Conservation (phyloP, 2,888 invertebrate species). For the Tromatobia lineatoria region DNA sequence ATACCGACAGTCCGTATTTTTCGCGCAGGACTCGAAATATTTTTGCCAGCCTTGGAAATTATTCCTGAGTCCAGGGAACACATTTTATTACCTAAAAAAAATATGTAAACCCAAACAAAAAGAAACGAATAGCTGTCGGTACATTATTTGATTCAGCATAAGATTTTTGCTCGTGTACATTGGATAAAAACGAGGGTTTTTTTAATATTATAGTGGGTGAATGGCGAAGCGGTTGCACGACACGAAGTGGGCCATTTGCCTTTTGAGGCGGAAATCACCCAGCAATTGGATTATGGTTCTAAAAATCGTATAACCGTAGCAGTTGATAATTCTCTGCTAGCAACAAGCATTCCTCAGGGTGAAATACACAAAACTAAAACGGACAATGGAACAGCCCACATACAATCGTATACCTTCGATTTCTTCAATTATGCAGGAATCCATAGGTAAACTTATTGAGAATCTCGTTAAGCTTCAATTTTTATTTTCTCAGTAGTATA, state of each 20-base stretch:
- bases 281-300: constrained; percentile 88
- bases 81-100: too few species aligned
- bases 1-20: too few species aligned
- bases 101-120: too few species aligned
- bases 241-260: constrained; percentile 99
- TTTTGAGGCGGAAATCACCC: constrained; percentile 94
- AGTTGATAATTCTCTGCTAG: constrained; percentile 96
- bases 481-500: background rate
- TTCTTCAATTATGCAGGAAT: constrained; percentile 99
- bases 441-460: constrained; percentile 86
- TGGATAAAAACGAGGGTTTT: background rate
- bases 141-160: too few species aligned
- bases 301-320: constrained; percentile 95
- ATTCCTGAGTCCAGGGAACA: too few species aligned
- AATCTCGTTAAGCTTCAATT: background rate
- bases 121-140: too few species aligned
- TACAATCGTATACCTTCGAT: constrained; percentile 96
- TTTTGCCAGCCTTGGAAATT: too few species aligned
- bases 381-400: constrained; percentile 88
- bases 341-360: constrained; percentile 97
- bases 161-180: background rate
- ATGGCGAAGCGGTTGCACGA: constrained; percentile 91
- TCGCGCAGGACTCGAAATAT: too few species aligned
- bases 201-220: constrained; percentile 92
- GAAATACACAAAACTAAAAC: constrained; percentile 87